Conservation (phyloP, 2,797 vertebrate genomes). For the Podarcis lilfordi region DNA sequence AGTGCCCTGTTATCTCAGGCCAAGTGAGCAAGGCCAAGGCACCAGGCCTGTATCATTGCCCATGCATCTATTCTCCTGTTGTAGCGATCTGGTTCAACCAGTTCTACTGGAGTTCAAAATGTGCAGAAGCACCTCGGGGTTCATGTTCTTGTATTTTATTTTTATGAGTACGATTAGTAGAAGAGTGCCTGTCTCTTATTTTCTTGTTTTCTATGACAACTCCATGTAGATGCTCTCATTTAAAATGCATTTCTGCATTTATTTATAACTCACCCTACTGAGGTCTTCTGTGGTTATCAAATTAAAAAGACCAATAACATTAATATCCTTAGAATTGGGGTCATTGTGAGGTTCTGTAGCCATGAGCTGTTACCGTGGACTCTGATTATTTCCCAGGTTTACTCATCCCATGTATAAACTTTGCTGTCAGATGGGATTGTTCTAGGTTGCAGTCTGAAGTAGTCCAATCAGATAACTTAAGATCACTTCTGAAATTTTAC, state of each 20-base stretch:
- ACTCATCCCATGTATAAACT: slow-evolving; percentile 8
- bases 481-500: background rate
- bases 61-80: background rate
- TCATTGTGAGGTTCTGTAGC: background rate
- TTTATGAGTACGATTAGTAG: background rate
- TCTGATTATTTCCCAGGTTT: slow-evolving; percentile 16
- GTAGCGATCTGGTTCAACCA: background rate
- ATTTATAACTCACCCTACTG: background rate
- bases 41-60: background rate
- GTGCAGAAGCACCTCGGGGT: background rate
- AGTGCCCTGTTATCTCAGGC: background rate
- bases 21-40: background rate
- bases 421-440: slow-evolving; percentile 12
- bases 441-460: background rate
- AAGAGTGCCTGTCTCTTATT: background rate
- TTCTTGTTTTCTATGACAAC: background rate
- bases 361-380: background rate
- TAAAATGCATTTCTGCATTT: background rate
- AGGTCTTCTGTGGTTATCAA: background rate
- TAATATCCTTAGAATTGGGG: background rate
- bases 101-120: background rate
- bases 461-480: background rate
- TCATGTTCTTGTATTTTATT: background rate
- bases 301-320: background rate
- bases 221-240: background rate